Evolutionary conservation across 2,888 invertebrate species (phyloP), one percentile per base, ranked within the genome.

Genomic region (Nasonovia ribisnigri): DNA sequence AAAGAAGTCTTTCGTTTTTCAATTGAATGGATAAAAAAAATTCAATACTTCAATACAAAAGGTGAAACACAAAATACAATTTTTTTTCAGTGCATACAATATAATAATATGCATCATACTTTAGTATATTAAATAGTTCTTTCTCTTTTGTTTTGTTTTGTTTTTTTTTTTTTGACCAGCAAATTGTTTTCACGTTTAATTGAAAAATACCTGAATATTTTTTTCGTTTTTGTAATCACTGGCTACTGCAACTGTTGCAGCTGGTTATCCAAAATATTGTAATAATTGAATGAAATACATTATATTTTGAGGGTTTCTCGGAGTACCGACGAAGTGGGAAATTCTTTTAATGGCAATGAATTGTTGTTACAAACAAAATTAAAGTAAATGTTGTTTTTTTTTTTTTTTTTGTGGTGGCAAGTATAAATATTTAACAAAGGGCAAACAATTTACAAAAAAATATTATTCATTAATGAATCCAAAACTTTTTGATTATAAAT

Each of bases 401-500:
- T 60, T 42, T 90, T 26, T n/a, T 67, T n/a, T n/a, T n/a, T n/a
- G n/a, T n/a, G n/a, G 36, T 77, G n/a, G 10, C 26, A 77, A 54
- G 91, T 86, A 57, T 86, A 91, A 92, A 87, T 92, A 86, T 92
- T 92, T 54, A 60, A 92, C 86, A 60, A 48, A 87, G 48, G 29
- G 48, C 4, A 87, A 92, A 92, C 43, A 91, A 84, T 54, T 91
- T 90, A 77, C 6, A 77, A 42, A 54, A 51, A 54, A 51, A 88
- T 51, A 87, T 42, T 60, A 92, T 20, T 24, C 84, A 42, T 89
- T 89, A 89, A 89, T 90, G 84, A 90, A 84, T 89, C 36, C n/a
- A 20, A 57, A 93, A 93, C 93, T 93, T 93, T 89, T 90, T 46
- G 93, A 54, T 60, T 89, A 93, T 93, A 90, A 93, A 93, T 93